Base-by-base conservation (phyloP, 2,888 invertebrate species). In the Sphinx pinastri region DNA sequence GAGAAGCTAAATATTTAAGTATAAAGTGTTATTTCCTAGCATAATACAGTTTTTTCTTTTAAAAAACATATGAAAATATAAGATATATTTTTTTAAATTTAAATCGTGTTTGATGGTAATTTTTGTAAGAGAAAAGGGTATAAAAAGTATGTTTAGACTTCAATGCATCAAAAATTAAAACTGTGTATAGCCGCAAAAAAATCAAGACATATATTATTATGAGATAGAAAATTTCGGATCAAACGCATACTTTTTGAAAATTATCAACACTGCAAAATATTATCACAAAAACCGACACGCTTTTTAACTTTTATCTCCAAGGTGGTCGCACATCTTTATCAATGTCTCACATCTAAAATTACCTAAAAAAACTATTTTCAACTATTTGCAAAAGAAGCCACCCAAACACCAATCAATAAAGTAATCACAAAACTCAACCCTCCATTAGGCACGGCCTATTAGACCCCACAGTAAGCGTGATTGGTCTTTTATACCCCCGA, bases 401-500 rank as follows among this genome's bases (percentile, higher is more conserved):
- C 81, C 81, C 83, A 77, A 67, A 58, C 71, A 54, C 47, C 69
- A 72, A 68, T 73, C 69, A 73, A 74, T 68, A 71, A 63, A 67
- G 71, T 72, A 72, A 81, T 70, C 59, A 71, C 67, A 60, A 71
- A 72, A 72, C 67, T 54, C 63, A 69, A 72, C 71, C 77, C 75
- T 72, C 71, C 68, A 73, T 76, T 77, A 76, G 76, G 72, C 71
- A 71, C 77, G 74, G 68, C 71, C 63, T 70, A 69, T 74, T 70
- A 71, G 76, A 78, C 77, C 77, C 69, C 74, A 75, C 76, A 72
- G 49, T 60, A n/a, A 51, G 71, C 73, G 77, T 82, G 78, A 82
- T 79, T 76, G 82, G 76, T 77, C 78, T 74, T 79, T 76, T 76
- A 76, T 76, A 75, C 75, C 72, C 73, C 47, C 77, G 77, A 76